Percentiles rank a stretch among this genome's conserved stretches.
These are phyloP conservation scores for Axis porcinus DNA, from an alignment of 2,113 vertebrate genomes.

Conservation along the genomic window DNA sequence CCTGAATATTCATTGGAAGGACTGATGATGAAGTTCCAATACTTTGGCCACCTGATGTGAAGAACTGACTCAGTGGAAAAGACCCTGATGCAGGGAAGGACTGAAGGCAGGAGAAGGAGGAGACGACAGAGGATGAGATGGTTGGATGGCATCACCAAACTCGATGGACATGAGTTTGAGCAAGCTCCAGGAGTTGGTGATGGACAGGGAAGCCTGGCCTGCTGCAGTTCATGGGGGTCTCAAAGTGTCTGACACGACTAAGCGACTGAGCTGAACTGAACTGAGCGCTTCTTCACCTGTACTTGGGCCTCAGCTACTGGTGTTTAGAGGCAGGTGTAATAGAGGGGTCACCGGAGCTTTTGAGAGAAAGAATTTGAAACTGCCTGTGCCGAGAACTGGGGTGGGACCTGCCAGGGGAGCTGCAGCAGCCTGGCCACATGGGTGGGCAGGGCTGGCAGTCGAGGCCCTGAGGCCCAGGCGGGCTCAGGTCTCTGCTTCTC, in stretches of 20 bases:
- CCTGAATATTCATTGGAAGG: neutral
- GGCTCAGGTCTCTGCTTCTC: neutral
- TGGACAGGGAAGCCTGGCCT: neutral
- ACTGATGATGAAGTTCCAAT: neutral
- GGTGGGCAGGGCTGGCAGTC: neutral
- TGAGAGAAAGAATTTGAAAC: neutral
- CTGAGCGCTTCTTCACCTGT: neutral
- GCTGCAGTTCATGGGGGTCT: neutral
- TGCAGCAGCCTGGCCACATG: neutral
- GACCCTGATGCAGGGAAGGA: neutral
- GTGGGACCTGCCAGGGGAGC: no score
- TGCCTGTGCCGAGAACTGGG: fast-evolving
- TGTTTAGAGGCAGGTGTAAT: fast-evolving
- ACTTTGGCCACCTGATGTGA: neutral
- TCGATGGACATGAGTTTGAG: neutral
- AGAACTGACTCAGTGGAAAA: neutral
- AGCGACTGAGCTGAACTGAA: neutral
- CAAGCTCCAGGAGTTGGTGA: neutral
- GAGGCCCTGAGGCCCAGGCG: neutral
- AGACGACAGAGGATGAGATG: neutral
- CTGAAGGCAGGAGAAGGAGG: neutral
- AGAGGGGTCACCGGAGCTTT: neutral
- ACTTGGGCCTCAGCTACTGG: neutral
- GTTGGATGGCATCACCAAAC: neutral
- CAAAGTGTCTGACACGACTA: neutral